These are phyloP conservation scores for Apis mellifera DNA, from an alignment of 1,140 invertebrate genomes.

Conservation along the genomic window DNA sequence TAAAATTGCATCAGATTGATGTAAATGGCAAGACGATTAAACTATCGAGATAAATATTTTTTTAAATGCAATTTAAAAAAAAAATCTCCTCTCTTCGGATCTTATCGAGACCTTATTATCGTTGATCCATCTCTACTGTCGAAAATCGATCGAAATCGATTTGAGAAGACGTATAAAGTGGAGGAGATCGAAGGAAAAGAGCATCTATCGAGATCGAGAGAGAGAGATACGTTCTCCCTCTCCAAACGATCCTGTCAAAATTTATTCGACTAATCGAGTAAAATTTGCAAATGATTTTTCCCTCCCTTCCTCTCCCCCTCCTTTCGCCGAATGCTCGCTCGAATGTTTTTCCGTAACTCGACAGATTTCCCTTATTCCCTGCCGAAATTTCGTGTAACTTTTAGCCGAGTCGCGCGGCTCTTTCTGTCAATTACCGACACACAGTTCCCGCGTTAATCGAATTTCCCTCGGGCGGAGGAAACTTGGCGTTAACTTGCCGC, in stretches of 20 bases:
- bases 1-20: slow-evolving; percentile 38
- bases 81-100: too few species aligned
- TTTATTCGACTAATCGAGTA: not conserved
- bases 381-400: slow-evolving; percentile 28
- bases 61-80: too few species aligned
- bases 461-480: slow-evolving; percentile 10
- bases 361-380: not conserved
- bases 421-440: slow-evolving; percentile 32
- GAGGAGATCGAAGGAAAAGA: too few species aligned
- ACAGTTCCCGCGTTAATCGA: slow-evolving; percentile 23
- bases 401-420: slow-evolving; percentile 28
- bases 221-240: too few species aligned
- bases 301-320: not conserved
- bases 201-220: too few species aligned
- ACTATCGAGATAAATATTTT: too few species aligned
- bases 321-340: not conserved
- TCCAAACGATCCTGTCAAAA: too few species aligned
- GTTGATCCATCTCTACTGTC: too few species aligned
- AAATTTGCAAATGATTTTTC: slow-evolving; percentile 28
- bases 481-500: slow-evolving; percentile 29
- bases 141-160: too few species aligned
- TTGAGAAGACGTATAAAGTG: too few species aligned
- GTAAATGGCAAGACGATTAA: slow-evolving; percentile 6
- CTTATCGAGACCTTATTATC: too few species aligned
- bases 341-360: slow-evolving; percentile 3